Conservation (phyloP, 1,140 invertebrate species). For the Drosophila quadrilineata region DNA sequence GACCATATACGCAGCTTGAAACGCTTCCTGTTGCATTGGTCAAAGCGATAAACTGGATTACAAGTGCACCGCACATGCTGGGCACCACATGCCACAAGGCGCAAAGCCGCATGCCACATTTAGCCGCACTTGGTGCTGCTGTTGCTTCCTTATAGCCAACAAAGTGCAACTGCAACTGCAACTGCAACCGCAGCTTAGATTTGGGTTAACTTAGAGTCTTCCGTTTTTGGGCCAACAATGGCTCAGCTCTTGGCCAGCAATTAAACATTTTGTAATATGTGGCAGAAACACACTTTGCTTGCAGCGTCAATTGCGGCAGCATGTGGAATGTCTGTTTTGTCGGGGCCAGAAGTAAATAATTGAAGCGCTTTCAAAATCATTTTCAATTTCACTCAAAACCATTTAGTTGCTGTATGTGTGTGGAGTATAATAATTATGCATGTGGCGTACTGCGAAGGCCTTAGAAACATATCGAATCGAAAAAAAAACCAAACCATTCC, state of each 20-base stretch:
- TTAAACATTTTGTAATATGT: conserved; percentile 77
- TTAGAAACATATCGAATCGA: conserved; percentile 69
- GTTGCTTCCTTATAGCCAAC: conserved; percentile 74
- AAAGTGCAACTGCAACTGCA: no score
- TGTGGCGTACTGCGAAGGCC: conserved; percentile 63
- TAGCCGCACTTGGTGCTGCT: conserved; percentile 8
- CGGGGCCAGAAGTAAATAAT: conserved; percentile 59
- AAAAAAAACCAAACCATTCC: no score
- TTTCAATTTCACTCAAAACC: conserved; percentile 67
- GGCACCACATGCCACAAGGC: neutral
- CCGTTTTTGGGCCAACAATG: no score
- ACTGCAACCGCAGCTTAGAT: no score
- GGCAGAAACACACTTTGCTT: conserved; percentile 67
- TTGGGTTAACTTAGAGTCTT: conserved; percentile 71
- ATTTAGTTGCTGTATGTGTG: conserved; percentile 1
- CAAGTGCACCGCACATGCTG: conserved; percentile 40
- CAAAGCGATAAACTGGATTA: conserved; percentile 65
- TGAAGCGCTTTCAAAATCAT: conserved; percentile 73
- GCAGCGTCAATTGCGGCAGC: conserved; percentile 54
- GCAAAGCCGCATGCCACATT: neutral
- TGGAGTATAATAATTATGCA: conserved; percentile 71
- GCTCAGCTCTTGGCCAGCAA: conserved; percentile 50
- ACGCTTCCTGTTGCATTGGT: conserved; percentile 66
- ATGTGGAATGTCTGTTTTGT: conserved; percentile 60
- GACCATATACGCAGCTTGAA: conserved; percentile 39